Conservation (phyloP, 2,113 vertebrate species). For the Melospiza georgiana region DNA sequence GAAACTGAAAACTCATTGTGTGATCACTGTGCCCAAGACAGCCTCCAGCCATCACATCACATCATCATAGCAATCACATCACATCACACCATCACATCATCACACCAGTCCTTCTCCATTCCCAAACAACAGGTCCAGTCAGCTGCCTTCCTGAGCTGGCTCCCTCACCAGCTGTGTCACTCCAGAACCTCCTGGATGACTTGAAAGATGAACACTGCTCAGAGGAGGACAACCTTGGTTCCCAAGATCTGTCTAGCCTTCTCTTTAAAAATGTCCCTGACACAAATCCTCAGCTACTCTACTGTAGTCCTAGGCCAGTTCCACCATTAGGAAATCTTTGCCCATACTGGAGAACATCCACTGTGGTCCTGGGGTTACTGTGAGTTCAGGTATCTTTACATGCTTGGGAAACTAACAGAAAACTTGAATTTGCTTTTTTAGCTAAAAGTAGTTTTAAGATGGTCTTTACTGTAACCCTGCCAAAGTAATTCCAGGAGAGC, state of each 20-base stretch:
- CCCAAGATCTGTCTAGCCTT: background rate
- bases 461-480: background rate
- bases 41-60: background rate
- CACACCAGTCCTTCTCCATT: background rate
- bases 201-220: background rate
- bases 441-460: background rate
- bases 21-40: fast-evolving
- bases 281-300: background rate
- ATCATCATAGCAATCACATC: background rate
- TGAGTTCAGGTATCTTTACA: background rate
- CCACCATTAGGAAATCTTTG: background rate
- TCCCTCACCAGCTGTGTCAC: background rate
- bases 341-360: background rate
- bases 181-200: background rate
- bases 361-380: background rate
- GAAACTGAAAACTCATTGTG: background rate
- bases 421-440: background rate
- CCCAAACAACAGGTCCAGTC: background rate
- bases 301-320: background rate
- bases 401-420: background rate
- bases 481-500: background rate
- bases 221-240: background rate
- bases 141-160: background rate
- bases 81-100: background rate
- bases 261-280: background rate